These are phyloP conservation scores for Esox lucius DNA, from an alignment of 2,797 vertebrate species.

Conservation along the genomic window DNA sequence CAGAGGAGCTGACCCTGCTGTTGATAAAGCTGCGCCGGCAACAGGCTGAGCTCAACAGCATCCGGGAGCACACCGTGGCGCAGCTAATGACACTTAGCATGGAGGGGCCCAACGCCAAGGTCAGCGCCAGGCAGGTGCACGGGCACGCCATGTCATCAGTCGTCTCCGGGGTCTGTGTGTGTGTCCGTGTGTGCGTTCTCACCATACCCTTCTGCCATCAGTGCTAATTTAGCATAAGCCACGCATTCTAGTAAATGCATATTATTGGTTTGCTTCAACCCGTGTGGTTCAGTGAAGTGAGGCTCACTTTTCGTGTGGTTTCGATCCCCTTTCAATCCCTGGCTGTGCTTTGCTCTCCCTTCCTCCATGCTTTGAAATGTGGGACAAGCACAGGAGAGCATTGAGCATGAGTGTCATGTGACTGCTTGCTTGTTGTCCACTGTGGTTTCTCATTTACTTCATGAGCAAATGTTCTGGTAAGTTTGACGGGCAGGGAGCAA, in stretches of 20 bases:
- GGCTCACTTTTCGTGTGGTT: background rate
- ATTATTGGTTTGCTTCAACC: background rate
- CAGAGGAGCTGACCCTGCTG: conserved; percentile 97
- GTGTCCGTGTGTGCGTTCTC: background rate
- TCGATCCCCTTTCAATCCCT: background rate
- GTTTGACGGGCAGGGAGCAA: background rate
- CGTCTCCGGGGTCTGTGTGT: conserved; percentile 16
- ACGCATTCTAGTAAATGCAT: conserved; percentile 1
- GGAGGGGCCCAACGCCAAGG: conserved; percentile 93
- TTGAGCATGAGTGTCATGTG: background rate
- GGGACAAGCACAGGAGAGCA: background rate
- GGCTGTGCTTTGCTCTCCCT: background rate
- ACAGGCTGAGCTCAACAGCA: conserved; percentile 94
- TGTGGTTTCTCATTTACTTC: background rate
- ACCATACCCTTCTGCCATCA: background rate
- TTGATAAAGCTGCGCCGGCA: conserved; percentile 97
- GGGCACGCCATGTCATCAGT: background rate
- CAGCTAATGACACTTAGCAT: conserved; percentile 94
- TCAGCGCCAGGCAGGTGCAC: conserved; percentile 73
- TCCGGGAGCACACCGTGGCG: conserved; percentile 91
- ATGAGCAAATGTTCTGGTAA: background rate
- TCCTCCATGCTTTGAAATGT: background rate
- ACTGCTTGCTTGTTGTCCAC: background rate
- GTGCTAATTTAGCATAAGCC: background rate
- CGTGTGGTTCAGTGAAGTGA: conserved; percentile 32